A percentile compares a stretch with the other conserved stretches of the same genome.
phyloP scores from a whole-genome alignment of 2,888 invertebrate genomes.

The Nemotelus nigrinus region DNA sequence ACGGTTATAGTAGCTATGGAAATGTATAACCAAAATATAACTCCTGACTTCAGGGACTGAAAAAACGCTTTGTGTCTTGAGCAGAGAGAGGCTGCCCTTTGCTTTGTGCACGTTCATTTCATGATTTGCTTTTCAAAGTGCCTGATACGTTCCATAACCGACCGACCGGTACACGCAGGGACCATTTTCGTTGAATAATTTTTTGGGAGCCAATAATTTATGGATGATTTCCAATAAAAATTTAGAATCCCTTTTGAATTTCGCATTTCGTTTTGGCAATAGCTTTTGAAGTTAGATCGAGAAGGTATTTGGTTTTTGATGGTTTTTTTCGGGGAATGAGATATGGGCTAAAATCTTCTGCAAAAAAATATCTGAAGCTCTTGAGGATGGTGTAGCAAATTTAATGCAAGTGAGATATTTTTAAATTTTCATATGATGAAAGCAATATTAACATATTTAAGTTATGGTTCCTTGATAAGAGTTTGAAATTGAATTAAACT shows the following conservation, averaged over 20 bases:
- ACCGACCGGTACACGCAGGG: neutral
- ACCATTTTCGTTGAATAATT: neutral
- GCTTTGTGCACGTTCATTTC: neutral
- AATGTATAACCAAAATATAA: neutral
- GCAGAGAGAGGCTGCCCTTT: neutral
- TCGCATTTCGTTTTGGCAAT: neutral
- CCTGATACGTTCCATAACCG: neutral
- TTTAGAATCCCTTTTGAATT: neutral
- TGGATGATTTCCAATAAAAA: constrained; percentile 34
- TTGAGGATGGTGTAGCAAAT: too few relatives aligned
- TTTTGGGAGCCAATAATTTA: constrained; percentile 36
- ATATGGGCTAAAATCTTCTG: too few relatives aligned
- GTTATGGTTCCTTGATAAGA: too few relatives aligned
- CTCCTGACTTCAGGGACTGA: neutral
- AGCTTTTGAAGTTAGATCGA: neutral
- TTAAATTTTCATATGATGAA: too few relatives aligned
- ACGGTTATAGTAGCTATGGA: neutral
- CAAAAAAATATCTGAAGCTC: too few relatives aligned
- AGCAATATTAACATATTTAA: too few relatives aligned
- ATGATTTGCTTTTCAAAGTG: constrained; percentile 14
- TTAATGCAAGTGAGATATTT: too few relatives aligned
- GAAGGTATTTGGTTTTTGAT: too few relatives aligned
- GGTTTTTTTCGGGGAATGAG: too few relatives aligned
- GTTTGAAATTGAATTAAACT: too few relatives aligned
- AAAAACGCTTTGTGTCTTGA: neutral